Evolutionary conservation across 2,113 vertebrate species (phyloP).

Genomic region (Rhea pennata): DNA sequence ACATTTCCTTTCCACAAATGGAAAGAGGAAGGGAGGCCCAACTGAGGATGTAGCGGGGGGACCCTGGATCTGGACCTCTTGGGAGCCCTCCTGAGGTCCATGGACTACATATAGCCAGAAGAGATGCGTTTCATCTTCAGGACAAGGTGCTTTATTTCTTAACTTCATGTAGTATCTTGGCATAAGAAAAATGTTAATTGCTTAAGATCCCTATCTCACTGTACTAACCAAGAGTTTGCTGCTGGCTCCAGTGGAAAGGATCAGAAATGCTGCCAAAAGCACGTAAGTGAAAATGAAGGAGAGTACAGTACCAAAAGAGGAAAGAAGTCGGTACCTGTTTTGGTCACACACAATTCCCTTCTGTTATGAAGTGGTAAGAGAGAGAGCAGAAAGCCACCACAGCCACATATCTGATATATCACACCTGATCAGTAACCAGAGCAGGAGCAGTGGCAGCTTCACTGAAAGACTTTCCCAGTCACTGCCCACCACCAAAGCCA

Average conservation of each 20-base stretch:
- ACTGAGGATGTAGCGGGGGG: rapidly evolving
- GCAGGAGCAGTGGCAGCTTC: background rate
- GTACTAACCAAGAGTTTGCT: background rate
- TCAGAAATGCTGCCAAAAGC: background rate
- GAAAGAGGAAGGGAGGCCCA: background rate
- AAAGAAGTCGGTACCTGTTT: background rate
- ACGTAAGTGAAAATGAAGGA: background rate
- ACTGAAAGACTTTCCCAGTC: background rate
- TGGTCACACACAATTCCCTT: background rate
- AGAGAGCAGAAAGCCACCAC: background rate
- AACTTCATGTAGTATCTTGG: background rate
- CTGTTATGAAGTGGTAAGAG: background rate
- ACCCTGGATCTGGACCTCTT: background rate
- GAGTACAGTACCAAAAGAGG: background rate
- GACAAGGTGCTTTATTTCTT: background rate
- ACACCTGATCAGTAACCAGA: background rate
- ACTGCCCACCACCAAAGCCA: background rate
- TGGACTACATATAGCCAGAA: background rate
- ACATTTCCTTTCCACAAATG: background rate
- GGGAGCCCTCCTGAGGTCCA: background rate
- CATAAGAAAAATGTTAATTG: background rate
- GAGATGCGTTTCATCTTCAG: background rate
- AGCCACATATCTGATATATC: background rate
- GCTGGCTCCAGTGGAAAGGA: background rate
- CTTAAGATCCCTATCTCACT: background rate